Base-by-base conservation (phyloP, 2,113 vertebrate genomes). In the Carassius auratus region DNA sequence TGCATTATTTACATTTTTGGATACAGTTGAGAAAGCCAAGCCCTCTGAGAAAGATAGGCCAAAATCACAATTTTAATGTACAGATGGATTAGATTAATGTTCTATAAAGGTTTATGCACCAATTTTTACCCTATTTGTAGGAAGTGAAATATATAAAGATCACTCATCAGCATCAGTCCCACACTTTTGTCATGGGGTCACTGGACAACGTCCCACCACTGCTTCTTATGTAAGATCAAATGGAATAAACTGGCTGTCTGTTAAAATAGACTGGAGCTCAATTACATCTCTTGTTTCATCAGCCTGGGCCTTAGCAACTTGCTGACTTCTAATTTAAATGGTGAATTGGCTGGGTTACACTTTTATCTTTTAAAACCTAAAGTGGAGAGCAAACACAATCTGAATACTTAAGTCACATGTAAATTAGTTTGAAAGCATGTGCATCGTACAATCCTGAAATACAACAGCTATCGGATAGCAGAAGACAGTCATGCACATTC, bases 221-320 rank as follows among this genome's bases (percentile, higher is more conserved):
- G 7, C 76, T 23, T 48, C 84, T 88, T 84, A 84, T 45, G 74
- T 71, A 84, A 83, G 19, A 66, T 77, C 13, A 59, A 50, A 57
- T 82, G 38, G 84, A 85, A 85, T 85, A 69, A 87, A 76, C 80
- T 23, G 38, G 13, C 69, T 26, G 36, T 74, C 42, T 23, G 12
- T 14, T 57, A 77, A 85, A 48, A 21, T 26, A 13, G 74, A 42
- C 52, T 74, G 64, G 30, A 78, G 48, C 73, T 10, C 52, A 85
- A 8, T 79, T 36, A 80, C 57, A 6, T 62, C 76, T 84, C 66
- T 73, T 17, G 23, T 88, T 86, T 71, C 57, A 64, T 81, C 17
- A 57, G 38, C 52, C 36, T 85, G 19, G 33, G 33, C 15, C 2
- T 30, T 12, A 36, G 55, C 17, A 57, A 57, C 64, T 85, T 19